Evolutionary conservation across 2,113 vertebrate genomes (phyloP), one percentile per base, ranked within the genome.

Genomic region (Scalopus aquaticus): DNA sequence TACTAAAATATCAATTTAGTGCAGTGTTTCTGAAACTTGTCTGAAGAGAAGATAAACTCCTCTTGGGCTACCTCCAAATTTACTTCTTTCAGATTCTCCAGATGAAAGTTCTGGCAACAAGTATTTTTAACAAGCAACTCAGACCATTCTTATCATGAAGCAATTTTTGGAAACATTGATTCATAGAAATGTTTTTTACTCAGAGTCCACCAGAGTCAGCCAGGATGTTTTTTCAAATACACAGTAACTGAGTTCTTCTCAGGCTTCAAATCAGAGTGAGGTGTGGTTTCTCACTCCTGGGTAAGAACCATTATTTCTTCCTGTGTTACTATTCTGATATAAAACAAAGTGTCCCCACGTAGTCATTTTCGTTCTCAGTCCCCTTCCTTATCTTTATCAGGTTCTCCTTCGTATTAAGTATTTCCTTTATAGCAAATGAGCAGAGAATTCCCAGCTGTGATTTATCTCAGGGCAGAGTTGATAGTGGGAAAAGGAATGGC

Each of bases 161-260:
- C 19, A 82, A 78, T 9, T 44, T 94, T 90, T 91, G 32, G 65
- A 93, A 91, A 86, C 3, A 44, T 2, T 44, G 15, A 89, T 73
- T 73, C 58, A 86, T 46, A 88, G 35, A 83, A 54, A 22, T 62
- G 2, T 87, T 93, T 95, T 58, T 46, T 5, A 1, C 19, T 30
- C 77, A 24, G 4, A 28, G 5, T 84, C 93, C 1, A 62, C 13
- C 9, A 76, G 20, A 84, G 58, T 74, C 35, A 56, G 30, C 39
- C 42, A 12, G 30, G n/a, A 80, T 94, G 51, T 8, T 93, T 94
- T 79, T 67, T 30, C 77, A 95, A 79, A 82, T 54, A 37, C 2
- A 28, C 6, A 54, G 64, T 64, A 64, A 64, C 22, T 46, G 2
- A 4, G 9, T 89, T 13, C 12, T 35, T 67, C 28, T 9, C 30